Evolutionary conservation across 2,888 invertebrate species (phyloP).

Genomic region (Abrostola tripartita): DNA sequence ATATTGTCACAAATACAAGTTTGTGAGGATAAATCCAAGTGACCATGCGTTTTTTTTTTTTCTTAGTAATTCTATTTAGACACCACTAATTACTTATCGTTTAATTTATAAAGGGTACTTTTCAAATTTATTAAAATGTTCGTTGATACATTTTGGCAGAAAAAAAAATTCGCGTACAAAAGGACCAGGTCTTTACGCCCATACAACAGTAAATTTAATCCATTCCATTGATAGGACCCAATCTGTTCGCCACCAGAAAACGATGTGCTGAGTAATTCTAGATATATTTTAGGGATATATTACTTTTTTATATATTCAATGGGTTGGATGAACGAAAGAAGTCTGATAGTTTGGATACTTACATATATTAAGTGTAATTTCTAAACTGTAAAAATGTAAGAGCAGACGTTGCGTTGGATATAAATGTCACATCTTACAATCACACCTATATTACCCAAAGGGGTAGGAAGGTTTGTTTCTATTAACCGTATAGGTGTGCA

Average conservation of each 20-base stretch:
- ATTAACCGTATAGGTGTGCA: too few species aligned
- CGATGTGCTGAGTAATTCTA: constrained; percentile 29
- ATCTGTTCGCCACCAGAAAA: constrained; percentile 28
- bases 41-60: too few species aligned
- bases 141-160: background rate
- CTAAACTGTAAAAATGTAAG: background rate
- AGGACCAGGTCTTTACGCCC: constrained; percentile 1
- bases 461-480: too few species aligned
- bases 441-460: too few species aligned
- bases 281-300: constrained; percentile 7
- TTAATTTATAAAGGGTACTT: too few species aligned
- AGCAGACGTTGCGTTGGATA: too few species aligned
- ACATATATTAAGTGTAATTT: background rate
- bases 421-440: too few species aligned
- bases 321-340: background rate
- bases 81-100: too few species aligned
- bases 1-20: too few species aligned
- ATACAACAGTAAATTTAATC: constrained; percentile 46
- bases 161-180: constrained; percentile 2
- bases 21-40: too few species aligned
- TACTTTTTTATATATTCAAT: constrained; percentile 1
- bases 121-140: too few species aligned
- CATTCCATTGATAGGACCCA: constrained; percentile 44
- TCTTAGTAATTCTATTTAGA: too few species aligned
- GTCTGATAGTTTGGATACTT: background rate